These are phyloP conservation scores for Euproctis similis DNA, from an alignment of 2,888 invertebrate species.

Conservation along the genomic window DNA sequence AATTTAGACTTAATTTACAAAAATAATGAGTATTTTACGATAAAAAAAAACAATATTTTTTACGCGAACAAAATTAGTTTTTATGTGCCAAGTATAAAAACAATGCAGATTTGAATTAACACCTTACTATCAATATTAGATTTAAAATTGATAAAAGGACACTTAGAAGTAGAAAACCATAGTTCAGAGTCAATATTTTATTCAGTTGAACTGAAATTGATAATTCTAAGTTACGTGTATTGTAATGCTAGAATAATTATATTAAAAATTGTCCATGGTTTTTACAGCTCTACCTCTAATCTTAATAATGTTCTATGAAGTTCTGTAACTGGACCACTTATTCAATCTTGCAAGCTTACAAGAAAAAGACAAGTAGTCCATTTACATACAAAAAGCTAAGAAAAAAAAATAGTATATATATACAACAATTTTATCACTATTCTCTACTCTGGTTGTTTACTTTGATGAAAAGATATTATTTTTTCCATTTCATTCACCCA, in stretches of 20 bases:
- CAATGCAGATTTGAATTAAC: neutral
- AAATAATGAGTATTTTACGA: conserved; percentile 49
- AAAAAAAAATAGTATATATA: no score
- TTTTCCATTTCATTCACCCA: no score
- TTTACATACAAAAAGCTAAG: conserved; percentile 9
- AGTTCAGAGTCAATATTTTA: no score
- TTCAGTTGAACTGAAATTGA: no score
- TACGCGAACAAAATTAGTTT: conserved; percentile 14
- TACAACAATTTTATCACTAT: no score
- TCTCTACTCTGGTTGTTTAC: no score
- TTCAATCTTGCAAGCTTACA: conserved; percentile 22
- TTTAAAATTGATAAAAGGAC: conserved; percentile 18
- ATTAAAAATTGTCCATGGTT: neutral
- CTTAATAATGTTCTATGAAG: neutral
- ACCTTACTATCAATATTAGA: conserved; percentile 18
- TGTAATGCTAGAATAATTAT: no score
- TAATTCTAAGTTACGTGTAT: no score
- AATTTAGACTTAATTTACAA: conserved; percentile 33
- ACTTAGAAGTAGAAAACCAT: conserved; percentile 6
- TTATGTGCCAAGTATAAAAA: conserved; percentile 1
- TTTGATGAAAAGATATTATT: no score
- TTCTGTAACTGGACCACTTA: conserved; percentile 21
- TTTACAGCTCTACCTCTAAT: conserved; percentile 5
- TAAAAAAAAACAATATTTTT: conserved; percentile 18
- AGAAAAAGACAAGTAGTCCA: conserved; percentile 21